Base-by-base conservation (phyloP, 2,888 invertebrate species). In the Gymnosoma rotundatum region DNA sequence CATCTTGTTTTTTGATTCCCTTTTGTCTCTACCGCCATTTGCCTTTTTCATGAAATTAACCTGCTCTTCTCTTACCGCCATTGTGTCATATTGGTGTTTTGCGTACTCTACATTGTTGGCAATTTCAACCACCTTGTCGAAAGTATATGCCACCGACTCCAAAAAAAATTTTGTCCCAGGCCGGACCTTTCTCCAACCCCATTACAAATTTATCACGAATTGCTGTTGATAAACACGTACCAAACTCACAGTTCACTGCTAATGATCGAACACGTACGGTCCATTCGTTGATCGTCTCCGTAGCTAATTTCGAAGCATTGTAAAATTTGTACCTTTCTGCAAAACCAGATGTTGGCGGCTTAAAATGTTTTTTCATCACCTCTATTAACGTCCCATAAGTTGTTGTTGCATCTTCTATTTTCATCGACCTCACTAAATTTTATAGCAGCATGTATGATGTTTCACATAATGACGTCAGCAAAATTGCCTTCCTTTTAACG, bases 321-420 rank as follows among this genome's bases (percentile, higher is more conserved):
- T 86, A 86, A 73, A 86, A 87, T 45, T 84, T 85, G 45, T 63
- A 85, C 1, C 86, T 72, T 66, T 87, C 85, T 6, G 86, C 76
- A 83, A 87, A 87, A 21, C 69, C 81, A 0, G 82, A 83, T 48
- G 86, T 70, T 18, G 79, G 18, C 21, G 87, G 86, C 58, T 86
- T 86, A 25, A 87, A 83, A 74, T 83, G 83, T 14, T 21, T 82
- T 56, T 78, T 61, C 81, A 83, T 75, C 7, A 54, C 69, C 14
- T 67, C 63, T 6, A 73, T n/a, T 60, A 76, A 83, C 32, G 10
- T 54, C 16, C 58, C 80, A 58, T 64, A 80, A 2, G 80, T 80
- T 48, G 70, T 80, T 36, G 25, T 48, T 1, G 20, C 18, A 21
- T 52, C 72, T 36, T 82, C 86, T n/a, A 82, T 14, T 54, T 67